phyloP scores from a whole-genome alignment of 2,888 invertebrate species.

The Drosophila differens region DNA sequence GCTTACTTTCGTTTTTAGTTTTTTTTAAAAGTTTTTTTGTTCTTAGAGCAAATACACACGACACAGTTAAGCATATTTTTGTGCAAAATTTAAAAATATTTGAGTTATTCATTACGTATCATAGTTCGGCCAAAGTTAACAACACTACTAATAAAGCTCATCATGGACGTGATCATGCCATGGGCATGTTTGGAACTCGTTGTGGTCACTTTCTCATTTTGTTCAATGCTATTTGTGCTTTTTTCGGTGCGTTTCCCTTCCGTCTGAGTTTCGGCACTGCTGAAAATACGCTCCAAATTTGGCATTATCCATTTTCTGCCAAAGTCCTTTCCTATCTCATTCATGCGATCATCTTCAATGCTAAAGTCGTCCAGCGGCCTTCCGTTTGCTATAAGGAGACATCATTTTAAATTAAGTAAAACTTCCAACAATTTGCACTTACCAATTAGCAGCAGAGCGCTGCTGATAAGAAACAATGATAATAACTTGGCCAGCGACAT shows the following conservation, averaged over 20 bases:
- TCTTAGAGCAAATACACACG: background rate
- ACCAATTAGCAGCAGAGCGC: conserved; percentile 41
- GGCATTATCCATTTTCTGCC: conserved; percentile 43
- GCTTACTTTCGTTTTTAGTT: background rate
- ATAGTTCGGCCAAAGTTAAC: conserved; percentile 58
- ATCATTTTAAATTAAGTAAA: background rate
- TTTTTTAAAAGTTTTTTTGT: background rate
- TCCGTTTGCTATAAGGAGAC: conserved; percentile 30
- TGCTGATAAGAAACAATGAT: conserved; percentile 43
- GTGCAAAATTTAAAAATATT: background rate
- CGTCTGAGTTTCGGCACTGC: conserved; percentile 54
- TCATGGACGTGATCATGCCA: conserved; percentile 69
- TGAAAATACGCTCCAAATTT: conserved; percentile 57
- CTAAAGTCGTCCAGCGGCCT: conserved; percentile 32
- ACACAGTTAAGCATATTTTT: background rate
- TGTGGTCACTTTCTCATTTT: conserved; percentile 23
- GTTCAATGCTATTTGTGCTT: conserved; percentile 26
- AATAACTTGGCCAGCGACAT: conserved; percentile 52
- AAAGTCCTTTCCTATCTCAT: conserved; percentile 57
- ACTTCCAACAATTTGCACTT: conserved; percentile 4
- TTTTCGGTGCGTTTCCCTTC: conserved; percentile 1
- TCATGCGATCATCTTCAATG: conserved; percentile 60
- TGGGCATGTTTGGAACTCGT: conserved; percentile 71
- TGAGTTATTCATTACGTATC: conserved; percentile 40
- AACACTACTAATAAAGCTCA: conserved; percentile 58